Percentiles rank a stretch among this genome's conserved stretches.
Conservation (phyloP, 2,113 vertebrate genomes). For the Sebastes fasciatus region DNA sequence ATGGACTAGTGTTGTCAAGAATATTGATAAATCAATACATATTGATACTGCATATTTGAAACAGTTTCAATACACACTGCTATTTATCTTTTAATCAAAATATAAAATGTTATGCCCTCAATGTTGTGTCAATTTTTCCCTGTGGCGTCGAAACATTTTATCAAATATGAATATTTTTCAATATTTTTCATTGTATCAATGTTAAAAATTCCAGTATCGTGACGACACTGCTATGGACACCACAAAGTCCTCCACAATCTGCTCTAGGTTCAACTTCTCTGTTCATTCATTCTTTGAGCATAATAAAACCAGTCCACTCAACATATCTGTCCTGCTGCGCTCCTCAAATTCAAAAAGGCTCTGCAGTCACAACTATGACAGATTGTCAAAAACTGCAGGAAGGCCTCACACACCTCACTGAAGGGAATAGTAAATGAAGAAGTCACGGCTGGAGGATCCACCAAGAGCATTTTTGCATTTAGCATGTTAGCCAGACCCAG, state of each 20-base stretch:
- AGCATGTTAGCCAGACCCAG: not conserved
- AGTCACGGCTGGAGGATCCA: not conserved
- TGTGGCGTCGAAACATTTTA: too few relatives aligned
- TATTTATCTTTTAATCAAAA: too few relatives aligned
- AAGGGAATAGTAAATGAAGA: not conserved
- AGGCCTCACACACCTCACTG: not conserved
- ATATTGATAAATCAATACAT: too few relatives aligned
- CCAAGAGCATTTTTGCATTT: not conserved
- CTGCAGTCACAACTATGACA: not conserved
- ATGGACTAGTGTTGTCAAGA: too few relatives aligned
- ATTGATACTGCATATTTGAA: too few relatives aligned
- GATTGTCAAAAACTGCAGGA: not conserved
- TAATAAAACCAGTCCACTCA: not conserved
- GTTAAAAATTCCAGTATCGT: too few relatives aligned
- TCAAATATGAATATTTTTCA: too few relatives aligned
- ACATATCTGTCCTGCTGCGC: not conserved
- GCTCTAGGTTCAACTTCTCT: not conserved
- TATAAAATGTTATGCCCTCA: too few relatives aligned
- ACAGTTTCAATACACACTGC: too few relatives aligned
- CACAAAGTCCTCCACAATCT: not conserved
- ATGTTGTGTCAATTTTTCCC: too few relatives aligned
- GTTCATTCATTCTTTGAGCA: not conserved
- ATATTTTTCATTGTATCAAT: too few relatives aligned
- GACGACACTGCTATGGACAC: not conserved
- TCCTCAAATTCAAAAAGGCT: not conserved